Evolutionary conservation across 2,113 vertebrate genomes (phyloP), one percentile per base, ranked within the genome.

Genomic region (Tylochromis polylepis): DNA sequence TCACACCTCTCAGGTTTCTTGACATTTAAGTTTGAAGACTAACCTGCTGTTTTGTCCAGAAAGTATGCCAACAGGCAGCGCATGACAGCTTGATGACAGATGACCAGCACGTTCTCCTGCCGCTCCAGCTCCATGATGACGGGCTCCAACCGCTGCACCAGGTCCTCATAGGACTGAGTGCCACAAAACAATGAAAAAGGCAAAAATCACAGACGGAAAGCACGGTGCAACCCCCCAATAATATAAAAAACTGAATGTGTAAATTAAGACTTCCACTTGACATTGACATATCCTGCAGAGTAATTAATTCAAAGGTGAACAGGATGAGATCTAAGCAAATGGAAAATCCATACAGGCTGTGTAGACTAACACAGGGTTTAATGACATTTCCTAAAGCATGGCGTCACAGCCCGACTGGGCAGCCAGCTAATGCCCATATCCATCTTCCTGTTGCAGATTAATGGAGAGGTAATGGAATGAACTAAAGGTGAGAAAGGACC

Each of bases 111-210:
- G 0, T 99, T 99, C 95, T 99, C 98, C 90, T 99, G 99, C 62
- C 99, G 95, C 96, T 99, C 99, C 80, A 99, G 96, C 91, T 99
- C 99, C 99, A 99, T 99, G 94, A 99, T 99, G 89, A 98, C 99
- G 0, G 99, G 99, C 93, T 99, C 99, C 46, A 99, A 93, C 1
- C 98, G 95, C 95, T 99, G 99, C 89, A 99, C 99, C 91, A 99
- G 95, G 94, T 99, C 99, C 94, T 99, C 98, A 3, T 99, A 99
- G 43, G 99, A 99, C 99, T 99, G 90, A 86, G 41, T 11, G 20
- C 11, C 38, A 53, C 24, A 6, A 60, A 15, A 49, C 5, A 41
- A 11, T 1, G 3, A 77, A 51, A 4, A 22, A 57, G 20, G 5
- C 5, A 56, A 34, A 70, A 24, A 53, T 65, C 20, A 75, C 22